Conservation (phyloP, 2,113 vertebrate species). For the Craseonycteris thonglongyai region DNA sequence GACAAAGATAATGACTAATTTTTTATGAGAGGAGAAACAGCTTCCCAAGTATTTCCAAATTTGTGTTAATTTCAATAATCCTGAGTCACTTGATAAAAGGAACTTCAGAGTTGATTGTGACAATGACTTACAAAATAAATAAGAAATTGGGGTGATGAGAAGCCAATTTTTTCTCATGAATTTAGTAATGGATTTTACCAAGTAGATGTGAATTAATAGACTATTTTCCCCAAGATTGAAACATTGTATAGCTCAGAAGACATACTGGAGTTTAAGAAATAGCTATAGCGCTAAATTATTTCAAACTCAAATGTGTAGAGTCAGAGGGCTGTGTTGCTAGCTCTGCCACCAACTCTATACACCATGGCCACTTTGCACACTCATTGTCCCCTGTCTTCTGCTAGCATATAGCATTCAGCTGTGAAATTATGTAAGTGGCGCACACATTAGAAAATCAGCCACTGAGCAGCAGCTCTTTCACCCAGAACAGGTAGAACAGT, state of each 20-base stretch:
- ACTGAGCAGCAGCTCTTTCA: no score
- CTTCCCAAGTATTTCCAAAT: background rate
- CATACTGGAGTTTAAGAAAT: constrained; percentile 1
- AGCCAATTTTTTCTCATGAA: background rate
- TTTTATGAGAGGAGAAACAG: background rate
- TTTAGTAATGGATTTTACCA: background rate
- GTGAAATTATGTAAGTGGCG: no score
- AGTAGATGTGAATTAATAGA: background rate
- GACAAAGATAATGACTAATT: background rate
- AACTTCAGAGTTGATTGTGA: background rate
- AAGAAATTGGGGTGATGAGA: background rate
- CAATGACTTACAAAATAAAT: background rate
- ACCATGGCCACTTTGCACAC: fast-evolving
- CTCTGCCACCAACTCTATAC: fast-evolving
- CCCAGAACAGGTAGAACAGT: fast-evolving
- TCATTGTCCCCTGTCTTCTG: fast-evolving
- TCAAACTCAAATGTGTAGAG: background rate
- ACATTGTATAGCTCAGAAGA: background rate
- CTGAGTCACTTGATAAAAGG: background rate
- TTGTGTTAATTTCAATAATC: background rate
- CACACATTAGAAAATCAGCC: background rate
- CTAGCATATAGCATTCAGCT: fast-evolving
- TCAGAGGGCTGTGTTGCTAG: no score
- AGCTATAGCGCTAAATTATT: constrained; percentile 1
- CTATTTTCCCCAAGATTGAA: background rate